Evolutionary conservation across 23 tunicate species (phyloP), one percentile per base, ranked within the genome.

Genomic region (Diplosoma virens): DNA sequence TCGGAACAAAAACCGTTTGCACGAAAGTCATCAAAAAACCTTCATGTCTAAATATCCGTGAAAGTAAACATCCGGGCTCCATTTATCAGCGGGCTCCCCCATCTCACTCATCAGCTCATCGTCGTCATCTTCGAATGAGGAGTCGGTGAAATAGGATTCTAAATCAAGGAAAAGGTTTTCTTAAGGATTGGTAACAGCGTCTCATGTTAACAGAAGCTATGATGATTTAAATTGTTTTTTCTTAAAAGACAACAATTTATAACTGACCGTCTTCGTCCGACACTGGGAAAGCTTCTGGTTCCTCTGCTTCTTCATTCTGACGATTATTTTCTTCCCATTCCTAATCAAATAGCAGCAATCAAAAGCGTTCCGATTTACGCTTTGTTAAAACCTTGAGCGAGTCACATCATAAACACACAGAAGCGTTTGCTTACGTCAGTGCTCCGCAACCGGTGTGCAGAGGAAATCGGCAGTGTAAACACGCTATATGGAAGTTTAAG

Each of bases 141-240:
- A 84, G 34, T 90, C 90, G 16, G 97, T 82, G 45, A 58, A 90
- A 41, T 77, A 83, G 9, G 97, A 84, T n/a, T 84, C 90, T 72
- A 20, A 24, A 61, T 5, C 6, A 61, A 61, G 25, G 11, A 16
- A 7, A 41, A 41, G 14, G 14, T 14, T 7, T 52, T 41, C 11
- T 14, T 7, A 41, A 41, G 14, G 50, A 14, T 41, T 41, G n/a
- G n/a, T n/a, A n/a, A n/a, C n/a, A n/a, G n/a, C n/a, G n/a, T n/a
- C n/a, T n/a, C n/a, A n/a, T n/a, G n/a, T n/a, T n/a, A n/a, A n/a
- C n/a, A n/a, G n/a, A n/a, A n/a, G n/a, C n/a, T n/a, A n/a, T n/a
- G n/a, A n/a, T n/a, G n/a, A n/a, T n/a, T n/a, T n/a, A n/a, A n/a
- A n/a, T n/a, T n/a, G n/a, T 41, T 41, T 41, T 41, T 41, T 14